Conservation (phyloP, 37 sponge, comb jelly and placozoan genomes). For the Oopsacas minuta region DNA sequence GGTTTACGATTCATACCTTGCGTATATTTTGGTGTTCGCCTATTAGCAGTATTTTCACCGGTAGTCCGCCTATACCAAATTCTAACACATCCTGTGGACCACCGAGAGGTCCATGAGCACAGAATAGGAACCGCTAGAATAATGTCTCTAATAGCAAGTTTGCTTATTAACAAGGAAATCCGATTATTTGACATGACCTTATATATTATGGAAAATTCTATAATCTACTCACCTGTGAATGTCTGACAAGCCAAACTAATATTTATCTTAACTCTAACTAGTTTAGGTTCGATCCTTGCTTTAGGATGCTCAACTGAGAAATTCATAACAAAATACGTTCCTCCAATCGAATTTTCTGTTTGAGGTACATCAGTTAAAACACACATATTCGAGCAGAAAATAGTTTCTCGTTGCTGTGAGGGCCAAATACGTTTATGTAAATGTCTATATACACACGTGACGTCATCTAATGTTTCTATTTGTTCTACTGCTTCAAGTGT, state of each 20-base stretch:
- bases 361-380: slow-evolving; percentile 49
- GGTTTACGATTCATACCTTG: no score
- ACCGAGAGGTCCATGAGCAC: no score
- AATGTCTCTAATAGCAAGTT: no score
- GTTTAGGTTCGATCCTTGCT: slow-evolving; percentile 26
- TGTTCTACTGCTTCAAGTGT: slow-evolving; percentile 63
- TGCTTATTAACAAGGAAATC: not conserved
- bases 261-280: not conserved
- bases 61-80: no score
- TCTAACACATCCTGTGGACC: no score
- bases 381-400: slow-evolving; percentile 80
- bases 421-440: slow-evolving; percentile 94
- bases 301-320: slow-evolving; percentile 69
- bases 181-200: not conserved
- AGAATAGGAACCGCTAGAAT: no score
- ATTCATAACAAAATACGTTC: slow-evolving; percentile 87
- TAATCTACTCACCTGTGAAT: not conserved
- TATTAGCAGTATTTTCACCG: no score
- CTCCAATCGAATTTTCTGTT: slow-evolving; percentile 58
- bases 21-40: no score
- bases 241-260: not conserved
- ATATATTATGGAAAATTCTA: no score
- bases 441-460: slow-evolving; percentile 71
- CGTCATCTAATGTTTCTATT: slow-evolving; percentile 55
- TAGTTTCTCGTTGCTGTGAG: slow-evolving; percentile 74